Conservation (phyloP, 2,888 invertebrate genomes). For the Melipona beecheii region DNA sequence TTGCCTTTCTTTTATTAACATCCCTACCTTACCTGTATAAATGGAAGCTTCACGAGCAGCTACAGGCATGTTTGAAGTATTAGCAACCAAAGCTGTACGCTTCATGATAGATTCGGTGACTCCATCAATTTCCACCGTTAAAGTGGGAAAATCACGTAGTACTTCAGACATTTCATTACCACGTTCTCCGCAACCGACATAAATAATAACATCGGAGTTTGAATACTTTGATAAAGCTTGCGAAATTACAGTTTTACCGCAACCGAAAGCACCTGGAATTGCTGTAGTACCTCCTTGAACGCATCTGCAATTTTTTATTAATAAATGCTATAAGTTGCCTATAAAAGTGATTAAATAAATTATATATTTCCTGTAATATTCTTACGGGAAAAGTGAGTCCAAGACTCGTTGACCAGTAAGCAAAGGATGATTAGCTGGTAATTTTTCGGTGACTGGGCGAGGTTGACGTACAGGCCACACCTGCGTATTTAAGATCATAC, state of each 20-base stretch:
- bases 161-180: constrained; percentile 99
- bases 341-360: neutral
- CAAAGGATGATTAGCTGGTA: constrained; percentile 99
- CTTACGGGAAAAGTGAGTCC: constrained; percentile 98
- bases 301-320: constrained; percentile 87
- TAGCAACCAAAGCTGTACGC: constrained; percentile 99
- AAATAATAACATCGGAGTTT: constrained; percentile 99
- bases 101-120: constrained; percentile 99
- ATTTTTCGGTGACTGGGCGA: constrained; percentile 97
- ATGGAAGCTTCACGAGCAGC: constrained; percentile 99
- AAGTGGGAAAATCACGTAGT: constrained; percentile 98
- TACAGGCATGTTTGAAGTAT: constrained; percentile 99
- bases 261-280: constrained; percentile 99
- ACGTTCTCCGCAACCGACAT: constrained; percentile 99
- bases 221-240: constrained; percentile 99
- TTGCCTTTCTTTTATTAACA: neutral
- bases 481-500: constrained; percentile 56
- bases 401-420: constrained; percentile 99
- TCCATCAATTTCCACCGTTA: constrained; percentile 98
- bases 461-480: constrained; percentile 99
- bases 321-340: neutral
- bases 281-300: constrained; percentile 99
- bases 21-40: constrained; percentile 91
- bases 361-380: neutral
- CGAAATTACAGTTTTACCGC: constrained; percentile 99